Evolutionary conservation across 2,113 vertebrate species (phyloP).

Genomic region (Glaucomys volans): DNA sequence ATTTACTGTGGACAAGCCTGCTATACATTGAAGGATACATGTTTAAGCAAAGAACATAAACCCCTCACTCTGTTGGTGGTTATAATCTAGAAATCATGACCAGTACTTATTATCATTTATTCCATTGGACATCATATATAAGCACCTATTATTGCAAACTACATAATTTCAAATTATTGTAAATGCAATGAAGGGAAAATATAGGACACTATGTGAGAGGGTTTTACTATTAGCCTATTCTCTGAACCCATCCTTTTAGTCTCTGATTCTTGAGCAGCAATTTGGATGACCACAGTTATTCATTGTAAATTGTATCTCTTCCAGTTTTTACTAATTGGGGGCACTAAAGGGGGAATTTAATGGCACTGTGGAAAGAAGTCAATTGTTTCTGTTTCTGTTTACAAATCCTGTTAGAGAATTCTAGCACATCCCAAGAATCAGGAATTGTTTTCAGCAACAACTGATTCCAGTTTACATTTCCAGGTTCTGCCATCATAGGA

Average conservation of each 20-base stretch:
- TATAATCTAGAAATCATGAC: neutral
- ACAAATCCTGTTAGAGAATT: neutral
- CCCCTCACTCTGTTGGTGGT: neutral
- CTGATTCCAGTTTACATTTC: neutral
- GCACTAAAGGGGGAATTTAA: neutral
- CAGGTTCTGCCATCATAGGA: neutral
- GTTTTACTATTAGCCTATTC: neutral
- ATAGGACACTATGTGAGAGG: accelerated
- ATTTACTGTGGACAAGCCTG: neutral
- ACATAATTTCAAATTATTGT: neutral
- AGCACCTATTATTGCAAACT: neutral
- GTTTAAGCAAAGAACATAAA: neutral
- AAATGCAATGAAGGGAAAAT: neutral
- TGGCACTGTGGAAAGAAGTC: neutral
- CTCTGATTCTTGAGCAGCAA: neutral
- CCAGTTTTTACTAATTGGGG: neutral
- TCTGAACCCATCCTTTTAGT: neutral
- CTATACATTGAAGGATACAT: neutral
- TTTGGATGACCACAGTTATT: neutral
- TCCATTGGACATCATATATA: neutral
- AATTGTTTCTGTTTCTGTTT: neutral
- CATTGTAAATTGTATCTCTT: neutral
- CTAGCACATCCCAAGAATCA: neutral
- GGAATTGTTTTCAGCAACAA: neutral
- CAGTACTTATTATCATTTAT: neutral